Percentiles rank a stretch among this genome's conserved stretches.
phyloP scores from a whole-genome alignment of 2,113 vertebrate species.

The Psilopsiagon aurifrons region DNA sequence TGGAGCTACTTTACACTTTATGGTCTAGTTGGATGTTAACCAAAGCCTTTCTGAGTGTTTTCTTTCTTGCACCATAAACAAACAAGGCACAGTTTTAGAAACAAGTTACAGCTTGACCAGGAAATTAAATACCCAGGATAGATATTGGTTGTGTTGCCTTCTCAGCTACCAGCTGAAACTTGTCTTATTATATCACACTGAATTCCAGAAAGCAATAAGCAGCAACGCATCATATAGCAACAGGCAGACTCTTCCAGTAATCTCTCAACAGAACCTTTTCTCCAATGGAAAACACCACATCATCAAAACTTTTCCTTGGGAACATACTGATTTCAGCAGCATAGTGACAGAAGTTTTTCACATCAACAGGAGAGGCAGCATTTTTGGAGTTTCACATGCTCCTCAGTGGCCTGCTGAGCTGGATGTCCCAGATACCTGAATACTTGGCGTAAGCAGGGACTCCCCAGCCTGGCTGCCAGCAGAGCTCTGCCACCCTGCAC shows the following conservation, averaged over 20 bases:
- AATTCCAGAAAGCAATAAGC: background rate
- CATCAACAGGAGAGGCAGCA: background rate
- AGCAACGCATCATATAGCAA: background rate
- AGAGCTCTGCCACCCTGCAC: background rate
- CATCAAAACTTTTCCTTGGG: background rate
- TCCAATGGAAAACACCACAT: background rate
- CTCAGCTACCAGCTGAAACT: constrained; percentile 23
- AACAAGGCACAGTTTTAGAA: constrained; percentile 17
- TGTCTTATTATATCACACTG: background rate
- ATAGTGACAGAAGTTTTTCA: background rate
- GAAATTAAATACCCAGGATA: constrained; percentile 12
- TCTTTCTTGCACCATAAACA: constrained; percentile 8
- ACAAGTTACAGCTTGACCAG: background rate
- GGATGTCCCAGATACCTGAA: background rate
- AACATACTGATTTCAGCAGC: background rate
- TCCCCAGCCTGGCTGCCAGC: background rate
- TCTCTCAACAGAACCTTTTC: background rate
- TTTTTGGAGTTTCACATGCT: background rate
- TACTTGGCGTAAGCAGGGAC: background rate
- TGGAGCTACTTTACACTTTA: background rate
- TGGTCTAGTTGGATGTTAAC: background rate
- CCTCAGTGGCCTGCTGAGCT: background rate
- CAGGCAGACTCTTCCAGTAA: background rate
- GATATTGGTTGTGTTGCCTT: background rate
- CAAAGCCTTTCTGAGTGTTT: background rate